phyloP scores from a whole-genome alignment of 2,888 invertebrate genomes.

The Atethmia centrago region DNA sequence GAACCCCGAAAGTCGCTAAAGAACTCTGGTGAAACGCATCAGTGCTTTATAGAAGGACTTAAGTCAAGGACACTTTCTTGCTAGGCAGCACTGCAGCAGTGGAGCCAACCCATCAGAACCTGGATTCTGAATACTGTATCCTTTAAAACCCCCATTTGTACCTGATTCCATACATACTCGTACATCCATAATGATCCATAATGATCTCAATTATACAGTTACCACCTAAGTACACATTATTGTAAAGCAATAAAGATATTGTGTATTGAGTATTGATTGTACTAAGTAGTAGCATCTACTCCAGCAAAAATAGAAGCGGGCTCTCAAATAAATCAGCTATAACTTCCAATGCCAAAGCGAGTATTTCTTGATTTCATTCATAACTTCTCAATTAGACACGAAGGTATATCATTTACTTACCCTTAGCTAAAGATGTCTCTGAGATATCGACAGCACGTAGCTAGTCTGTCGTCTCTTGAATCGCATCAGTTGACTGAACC shows the following conservation, averaged over 20 bases:
- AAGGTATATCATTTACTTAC: background rate
- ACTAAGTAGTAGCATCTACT: background rate
- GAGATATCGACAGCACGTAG: background rate
- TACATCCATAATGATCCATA: too few relatives aligned
- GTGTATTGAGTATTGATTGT: too few relatives aligned
- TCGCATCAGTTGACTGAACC: too few relatives aligned
- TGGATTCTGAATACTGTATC: background rate
- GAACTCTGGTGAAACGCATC: background rate
- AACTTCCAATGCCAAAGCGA: constrained; percentile 14
- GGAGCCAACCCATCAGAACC: background rate
- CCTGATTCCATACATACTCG: background rate
- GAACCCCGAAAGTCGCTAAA: too few relatives aligned
- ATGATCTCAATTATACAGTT: too few relatives aligned
- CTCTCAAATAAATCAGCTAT: constrained; percentile 27
- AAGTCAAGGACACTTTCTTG: background rate
- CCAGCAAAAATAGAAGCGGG: background rate
- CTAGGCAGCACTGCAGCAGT: background rate
- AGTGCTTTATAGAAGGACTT: background rate
- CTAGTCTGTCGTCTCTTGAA: background rate
- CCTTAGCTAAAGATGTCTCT: too few relatives aligned
- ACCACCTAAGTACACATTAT: too few relatives aligned
- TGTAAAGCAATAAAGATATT: too few relatives aligned
- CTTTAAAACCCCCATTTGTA: background rate
- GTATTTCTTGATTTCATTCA: constrained; percentile 46
- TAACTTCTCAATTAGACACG: constrained; percentile 2